These are phyloP conservation scores for Halyomorpha halys DNA, from an alignment of 1,140 invertebrate species.

Conservation along the genomic window DNA sequence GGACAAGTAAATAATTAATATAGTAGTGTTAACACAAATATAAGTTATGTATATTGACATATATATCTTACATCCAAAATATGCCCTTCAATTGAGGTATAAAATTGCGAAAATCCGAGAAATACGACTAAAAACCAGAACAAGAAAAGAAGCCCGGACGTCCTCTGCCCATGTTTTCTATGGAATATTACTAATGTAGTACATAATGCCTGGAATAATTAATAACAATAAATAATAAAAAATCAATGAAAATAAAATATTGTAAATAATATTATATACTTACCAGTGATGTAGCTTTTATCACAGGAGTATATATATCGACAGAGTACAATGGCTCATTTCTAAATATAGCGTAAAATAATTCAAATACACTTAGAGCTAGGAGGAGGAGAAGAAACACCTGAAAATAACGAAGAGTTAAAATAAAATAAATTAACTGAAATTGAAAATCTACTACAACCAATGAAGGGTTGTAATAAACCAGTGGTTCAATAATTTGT, in stretches of 20 bases:
- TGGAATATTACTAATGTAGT: conserved; percentile 62
- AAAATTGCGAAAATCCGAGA: conserved; percentile 59
- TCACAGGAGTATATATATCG: conserved; percentile 58
- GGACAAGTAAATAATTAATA: too few species aligned
- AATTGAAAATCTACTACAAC: too few species aligned
- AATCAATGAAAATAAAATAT: too few species aligned
- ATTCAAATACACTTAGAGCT: conserved; percentile 8
- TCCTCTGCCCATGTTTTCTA: conserved; percentile 67
- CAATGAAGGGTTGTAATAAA: too few species aligned
- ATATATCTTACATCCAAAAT: too few species aligned
- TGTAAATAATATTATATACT: conserved; percentile 40
- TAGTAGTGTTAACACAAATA: too few species aligned
- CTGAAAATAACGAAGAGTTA: too few species aligned
- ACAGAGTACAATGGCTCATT: conserved; percentile 51
- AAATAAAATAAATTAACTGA: too few species aligned
- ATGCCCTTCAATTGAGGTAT: conserved; percentile 45
- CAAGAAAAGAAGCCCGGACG: conserved; percentile 76
- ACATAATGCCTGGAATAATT: conserved; percentile 52
- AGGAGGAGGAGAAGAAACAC: conserved; percentile 26
- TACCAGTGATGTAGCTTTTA: conserved; percentile 68
- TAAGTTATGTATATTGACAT: too few species aligned
- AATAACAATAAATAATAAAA: background rate
- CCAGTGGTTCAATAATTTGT: too few species aligned
- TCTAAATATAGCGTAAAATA: conserved; percentile 42
- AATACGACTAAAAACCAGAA: conserved; percentile 74